Percentiles rank a stretch among this genome's conserved stretches.
These are phyloP conservation scores for Ceyx cyanopectus DNA, from an alignment of 2,113 vertebrate species.

Conservation along the genomic window DNA sequence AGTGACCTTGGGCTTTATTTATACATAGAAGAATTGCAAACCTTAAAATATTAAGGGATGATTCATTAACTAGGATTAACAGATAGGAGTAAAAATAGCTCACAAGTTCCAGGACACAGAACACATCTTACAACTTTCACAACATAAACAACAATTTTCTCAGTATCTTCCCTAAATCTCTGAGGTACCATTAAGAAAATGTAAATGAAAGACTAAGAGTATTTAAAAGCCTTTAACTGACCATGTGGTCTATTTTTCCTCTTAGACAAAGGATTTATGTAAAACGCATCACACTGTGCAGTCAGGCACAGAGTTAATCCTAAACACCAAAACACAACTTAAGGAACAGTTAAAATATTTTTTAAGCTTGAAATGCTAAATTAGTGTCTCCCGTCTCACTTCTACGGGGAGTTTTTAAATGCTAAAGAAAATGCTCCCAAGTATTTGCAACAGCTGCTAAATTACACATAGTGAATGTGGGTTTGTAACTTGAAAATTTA, in stretches of 20 bases:
- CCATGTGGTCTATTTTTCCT: not conserved
- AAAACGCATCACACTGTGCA: slow-evolving; percentile 20
- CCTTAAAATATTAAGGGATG: not conserved
- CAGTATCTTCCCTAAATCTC: not conserved
- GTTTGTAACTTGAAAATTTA: not conserved
- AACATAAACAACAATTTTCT: not conserved
- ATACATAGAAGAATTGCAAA: not conserved
- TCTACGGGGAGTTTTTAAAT: not conserved
- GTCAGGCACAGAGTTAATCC: not conserved
- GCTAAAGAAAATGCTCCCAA: slow-evolving; percentile 3
- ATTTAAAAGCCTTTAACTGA: slow-evolving; percentile 13
- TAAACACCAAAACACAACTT: slow-evolving; percentile 12
- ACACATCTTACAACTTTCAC: not conserved
- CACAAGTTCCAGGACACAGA: not conserved
- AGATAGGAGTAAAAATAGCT: slow-evolving; percentile 14
- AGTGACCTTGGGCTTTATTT: not conserved
- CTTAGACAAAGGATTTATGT: slow-evolving; percentile 21
- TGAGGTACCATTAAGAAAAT: not conserved
- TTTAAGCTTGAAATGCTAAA: slow-evolving; percentile 39
- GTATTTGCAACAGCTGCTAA: slow-evolving; percentile 10
- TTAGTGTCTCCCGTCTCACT: not conserved
- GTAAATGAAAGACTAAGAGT: slow-evolving; percentile 6
- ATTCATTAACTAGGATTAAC: slow-evolving; percentile 27
- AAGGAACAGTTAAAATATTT: slow-evolving; percentile 33
- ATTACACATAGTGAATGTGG: not conserved